Evolutionary conservation across 2,888 invertebrate genomes (phyloP).

Genomic region (Stenurella melanura): DNA sequence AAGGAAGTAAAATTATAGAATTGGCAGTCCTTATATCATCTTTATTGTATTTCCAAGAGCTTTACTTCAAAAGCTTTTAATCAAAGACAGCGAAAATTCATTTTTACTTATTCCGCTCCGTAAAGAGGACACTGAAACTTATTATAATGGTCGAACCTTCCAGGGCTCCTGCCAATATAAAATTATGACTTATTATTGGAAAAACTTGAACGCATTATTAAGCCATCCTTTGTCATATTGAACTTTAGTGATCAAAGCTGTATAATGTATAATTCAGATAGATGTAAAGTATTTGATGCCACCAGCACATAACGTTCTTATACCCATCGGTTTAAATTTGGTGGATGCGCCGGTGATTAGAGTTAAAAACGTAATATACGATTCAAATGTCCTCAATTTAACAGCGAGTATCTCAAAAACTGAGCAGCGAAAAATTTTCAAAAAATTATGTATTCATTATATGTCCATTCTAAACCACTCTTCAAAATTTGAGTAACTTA

Average conservation of each 20-base stretch:
- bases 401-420: too few species aligned
- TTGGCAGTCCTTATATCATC: constrained; percentile 7
- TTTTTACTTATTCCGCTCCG: constrained; percentile 2
- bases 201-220: background rate
- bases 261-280: background rate
- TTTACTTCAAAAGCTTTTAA: constrained; percentile 7
- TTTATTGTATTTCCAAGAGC: constrained; percentile 4
- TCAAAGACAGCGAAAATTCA: background rate
- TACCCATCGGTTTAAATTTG: too few species aligned
- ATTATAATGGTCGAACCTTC: constrained; percentile 1
- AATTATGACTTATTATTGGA: background rate
- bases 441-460: too few species aligned
- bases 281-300: too few species aligned
- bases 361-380: too few species aligned
- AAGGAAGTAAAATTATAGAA: constrained; percentile 7
- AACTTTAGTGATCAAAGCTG: background rate
- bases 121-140: background rate
- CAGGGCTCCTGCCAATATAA: background rate
- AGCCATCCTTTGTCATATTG: background rate
- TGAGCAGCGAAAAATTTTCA: too few species aligned
- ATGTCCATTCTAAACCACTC: too few species aligned
- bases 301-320: too few species aligned
- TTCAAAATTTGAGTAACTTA: too few species aligned
- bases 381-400: too few species aligned
- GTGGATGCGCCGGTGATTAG: too few species aligned